phyloP scores from a whole-genome alignment of 2,797 vertebrate species.

The Uromys caudimaculatus region DNA sequence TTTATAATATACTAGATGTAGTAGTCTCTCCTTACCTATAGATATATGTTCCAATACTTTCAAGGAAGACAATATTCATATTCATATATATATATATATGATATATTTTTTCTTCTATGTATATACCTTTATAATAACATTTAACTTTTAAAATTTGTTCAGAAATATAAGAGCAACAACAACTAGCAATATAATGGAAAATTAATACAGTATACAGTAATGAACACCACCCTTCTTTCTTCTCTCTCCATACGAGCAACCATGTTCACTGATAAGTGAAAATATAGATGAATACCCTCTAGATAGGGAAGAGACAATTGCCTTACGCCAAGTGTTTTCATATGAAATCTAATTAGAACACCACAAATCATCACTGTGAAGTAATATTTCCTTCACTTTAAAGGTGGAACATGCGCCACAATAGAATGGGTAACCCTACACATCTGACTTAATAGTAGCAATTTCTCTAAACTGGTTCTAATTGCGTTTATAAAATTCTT shows the following conservation, averaged over 20 bases:
- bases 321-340: constrained; percentile 17
- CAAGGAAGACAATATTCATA: not conserved
- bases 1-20: not conserved
- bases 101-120: no score
- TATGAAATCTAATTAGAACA: not conserved
- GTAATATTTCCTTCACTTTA: not conserved
- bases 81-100: no score
- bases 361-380: not conserved
- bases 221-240: not conserved
- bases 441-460: not conserved
- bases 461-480: not conserved
- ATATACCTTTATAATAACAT: not conserved
- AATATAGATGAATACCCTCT: not conserved
- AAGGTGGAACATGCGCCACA: not conserved
- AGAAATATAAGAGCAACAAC: not conserved
- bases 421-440: not conserved
- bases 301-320: not conserved
- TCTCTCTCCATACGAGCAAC: not conserved
- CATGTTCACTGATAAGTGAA: not conserved
- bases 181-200: not conserved
- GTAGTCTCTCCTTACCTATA: no score
- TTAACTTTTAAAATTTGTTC: not conserved
- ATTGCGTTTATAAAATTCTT: not conserved
- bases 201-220: not conserved
- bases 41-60: not conserved